phyloP scores from a whole-genome alignment of 2,797 vertebrate species.

The Emys orbicularis region DNA sequence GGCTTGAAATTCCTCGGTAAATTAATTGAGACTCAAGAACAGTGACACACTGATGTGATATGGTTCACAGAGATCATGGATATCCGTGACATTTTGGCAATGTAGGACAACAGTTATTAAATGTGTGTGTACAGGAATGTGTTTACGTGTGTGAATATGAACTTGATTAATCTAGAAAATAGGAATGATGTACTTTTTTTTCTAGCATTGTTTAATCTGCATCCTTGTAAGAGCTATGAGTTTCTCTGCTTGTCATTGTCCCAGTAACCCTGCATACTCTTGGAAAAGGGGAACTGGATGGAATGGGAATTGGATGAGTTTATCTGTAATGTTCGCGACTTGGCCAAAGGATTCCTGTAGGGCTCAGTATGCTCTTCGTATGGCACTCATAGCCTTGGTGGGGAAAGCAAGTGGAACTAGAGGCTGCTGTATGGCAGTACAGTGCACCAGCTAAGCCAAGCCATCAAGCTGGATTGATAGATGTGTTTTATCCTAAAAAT shows the following conservation, averaged over 20 bases:
- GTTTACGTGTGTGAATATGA: neutral
- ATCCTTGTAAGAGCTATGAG: neutral
- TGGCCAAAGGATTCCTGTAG: neutral
- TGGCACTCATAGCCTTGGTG: neutral
- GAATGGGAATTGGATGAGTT: neutral
- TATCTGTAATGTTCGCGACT: neutral
- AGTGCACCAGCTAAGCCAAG: neutral
- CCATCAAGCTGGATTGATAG: neutral
- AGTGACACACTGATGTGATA: neutral
- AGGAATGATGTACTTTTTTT: neutral
- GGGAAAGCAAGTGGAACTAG: neutral
- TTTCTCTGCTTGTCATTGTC: neutral
- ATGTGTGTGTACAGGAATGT: neutral
- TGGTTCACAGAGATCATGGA: neutral
- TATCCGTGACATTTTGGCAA: neutral
- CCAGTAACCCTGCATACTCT: neutral
- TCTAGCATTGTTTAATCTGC: neutral
- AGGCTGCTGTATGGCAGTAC: neutral
- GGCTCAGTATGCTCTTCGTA: neutral
- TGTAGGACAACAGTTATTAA: neutral
- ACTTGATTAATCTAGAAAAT: neutral
- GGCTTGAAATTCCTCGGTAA: neutral
- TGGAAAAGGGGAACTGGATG: neutral
- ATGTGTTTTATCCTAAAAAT: neutral
- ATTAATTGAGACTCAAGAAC: neutral